Percentiles rank a stretch among this genome's conserved stretches.
phyloP scores from a whole-genome alignment of 2,888 invertebrate genomes.

The Hermaeophaga mercurialis region DNA sequence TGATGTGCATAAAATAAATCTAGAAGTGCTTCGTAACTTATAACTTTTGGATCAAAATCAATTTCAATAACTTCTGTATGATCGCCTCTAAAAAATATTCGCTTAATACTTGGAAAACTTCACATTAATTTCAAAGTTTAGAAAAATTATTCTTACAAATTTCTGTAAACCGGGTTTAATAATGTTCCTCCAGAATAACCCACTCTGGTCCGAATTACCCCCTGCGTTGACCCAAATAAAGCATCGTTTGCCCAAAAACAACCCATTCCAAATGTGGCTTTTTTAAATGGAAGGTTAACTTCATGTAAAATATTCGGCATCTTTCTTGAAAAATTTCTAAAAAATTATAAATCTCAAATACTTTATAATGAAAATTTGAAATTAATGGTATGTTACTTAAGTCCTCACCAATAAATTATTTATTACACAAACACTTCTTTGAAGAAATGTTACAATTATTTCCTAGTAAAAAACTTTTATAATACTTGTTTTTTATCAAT shows the following conservation, averaged over 20 bases:
- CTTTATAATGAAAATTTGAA: too few species aligned
- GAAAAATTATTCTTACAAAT: conserved; percentile 79
- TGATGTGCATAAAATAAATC: conserved; percentile 92
- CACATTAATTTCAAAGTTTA: too few species aligned
- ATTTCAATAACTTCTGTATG: conserved; percentile 94
- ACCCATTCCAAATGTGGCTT: conserved; percentile 91
- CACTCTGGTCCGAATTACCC: conserved; percentile 87
- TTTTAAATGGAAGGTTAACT: conserved; percentile 67
- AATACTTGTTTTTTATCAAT: too few species aligned
- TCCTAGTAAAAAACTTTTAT: too few species aligned
- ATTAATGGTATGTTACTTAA: too few species aligned
- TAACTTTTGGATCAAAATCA: conserved; percentile 82
- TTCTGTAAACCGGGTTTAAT: conserved; percentile 80
- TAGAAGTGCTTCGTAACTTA: conserved; percentile 76
- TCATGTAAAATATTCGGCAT: conserved; percentile 66
- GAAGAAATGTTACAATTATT: too few species aligned
- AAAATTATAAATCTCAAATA: too few species aligned
- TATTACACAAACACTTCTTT: too few species aligned
- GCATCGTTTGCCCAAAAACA: conserved; percentile 94
- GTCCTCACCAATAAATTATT: too few species aligned
- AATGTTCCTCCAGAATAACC: conserved; percentile 91
- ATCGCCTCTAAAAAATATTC: conserved; percentile 74
- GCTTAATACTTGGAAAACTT: too few species aligned
- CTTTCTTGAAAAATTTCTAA: conserved; percentile 22
- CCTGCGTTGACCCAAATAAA: conserved; percentile 74